phyloP scores from a whole-genome alignment of 2,113 vertebrate species.

The Hypocryptadius cinnamomeus region DNA sequence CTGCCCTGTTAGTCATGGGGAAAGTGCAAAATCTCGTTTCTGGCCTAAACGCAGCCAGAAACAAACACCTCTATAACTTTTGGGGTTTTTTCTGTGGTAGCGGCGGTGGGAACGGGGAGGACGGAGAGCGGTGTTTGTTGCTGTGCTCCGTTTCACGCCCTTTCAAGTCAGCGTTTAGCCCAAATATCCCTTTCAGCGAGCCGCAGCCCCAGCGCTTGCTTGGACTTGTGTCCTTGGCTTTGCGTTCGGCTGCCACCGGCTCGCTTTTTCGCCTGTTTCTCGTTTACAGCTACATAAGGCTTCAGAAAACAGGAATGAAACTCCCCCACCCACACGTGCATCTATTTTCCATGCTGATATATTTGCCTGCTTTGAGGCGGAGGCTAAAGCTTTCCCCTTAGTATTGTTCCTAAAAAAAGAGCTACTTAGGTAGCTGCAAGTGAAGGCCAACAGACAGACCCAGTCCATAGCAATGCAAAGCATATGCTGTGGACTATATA shows the following conservation, averaged over 20 bases:
- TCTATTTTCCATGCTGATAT: not conserved
- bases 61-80: not conserved
- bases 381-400: not conserved
- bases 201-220: not conserved
- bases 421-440: not conserved
- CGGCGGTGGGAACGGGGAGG: not conserved
- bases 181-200: not conserved
- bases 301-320: not conserved
- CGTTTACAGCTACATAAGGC: not conserved
- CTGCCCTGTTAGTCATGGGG: not conserved
- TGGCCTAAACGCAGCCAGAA: not conserved
- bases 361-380: not conserved
- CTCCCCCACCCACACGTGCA: not conserved
- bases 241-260: not conserved
- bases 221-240: not conserved
- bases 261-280: not conserved
- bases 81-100: not conserved
- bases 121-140: not conserved
- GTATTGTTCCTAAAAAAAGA: not conserved
- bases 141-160: not conserved
- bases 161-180: not conserved
- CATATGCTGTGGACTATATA: not conserved
- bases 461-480: not conserved
- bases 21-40: not conserved
- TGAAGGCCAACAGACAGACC: not conserved